phyloP scores from a whole-genome alignment of 2,888 invertebrate genomes.

The Zeuzera pyrina region DNA sequence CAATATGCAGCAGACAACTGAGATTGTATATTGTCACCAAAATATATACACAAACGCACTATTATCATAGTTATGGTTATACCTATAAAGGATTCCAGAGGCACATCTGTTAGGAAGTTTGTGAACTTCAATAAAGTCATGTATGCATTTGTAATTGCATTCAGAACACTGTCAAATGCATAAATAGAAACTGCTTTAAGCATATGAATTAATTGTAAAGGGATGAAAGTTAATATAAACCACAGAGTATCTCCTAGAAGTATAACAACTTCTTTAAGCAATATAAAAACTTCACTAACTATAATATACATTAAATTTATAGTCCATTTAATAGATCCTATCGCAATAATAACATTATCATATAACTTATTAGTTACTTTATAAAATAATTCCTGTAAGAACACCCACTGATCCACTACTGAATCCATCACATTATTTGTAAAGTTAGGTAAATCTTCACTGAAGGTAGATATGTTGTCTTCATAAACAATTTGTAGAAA shows the following conservation, averaged over 20 bases:
- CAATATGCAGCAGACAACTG: slow-evolving; percentile 37
- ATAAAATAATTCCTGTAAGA: slow-evolving; percentile 25
- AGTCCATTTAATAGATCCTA: slow-evolving; percentile 26
- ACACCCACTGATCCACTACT: slow-evolving; percentile 12
- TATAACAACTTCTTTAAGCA: slow-evolving; percentile 39
- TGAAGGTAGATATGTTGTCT: slow-evolving; percentile 49
- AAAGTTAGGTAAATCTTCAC: slow-evolving; percentile 50
- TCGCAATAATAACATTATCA: slow-evolving; percentile 22
- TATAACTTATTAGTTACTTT: slow-evolving; percentile 21
- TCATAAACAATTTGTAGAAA: slow-evolving; percentile 60
- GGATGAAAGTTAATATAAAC: slow-evolving; percentile 54
- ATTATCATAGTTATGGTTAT: slow-evolving; percentile 49
- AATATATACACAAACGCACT: slow-evolving; percentile 44
- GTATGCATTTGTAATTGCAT: slow-evolving; percentile 34
- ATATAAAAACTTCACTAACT: slow-evolving; percentile 32
- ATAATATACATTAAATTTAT: slow-evolving; percentile 26
- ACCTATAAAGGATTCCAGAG: slow-evolving; percentile 58
- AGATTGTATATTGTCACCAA: slow-evolving; percentile 34
- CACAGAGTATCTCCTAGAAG: slow-evolving; percentile 50
- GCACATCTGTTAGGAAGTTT: slow-evolving; percentile 61
- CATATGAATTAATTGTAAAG: slow-evolving; percentile 49
- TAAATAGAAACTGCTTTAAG: slow-evolving; percentile 28
- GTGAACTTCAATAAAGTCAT: slow-evolving; percentile 47
- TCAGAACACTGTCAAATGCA: slow-evolving; percentile 25
- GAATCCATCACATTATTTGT: slow-evolving; percentile 21